phyloP scores from a whole-genome alignment of 2,113 vertebrate species.

The Gymnobelideus leadbeateri region DNA sequence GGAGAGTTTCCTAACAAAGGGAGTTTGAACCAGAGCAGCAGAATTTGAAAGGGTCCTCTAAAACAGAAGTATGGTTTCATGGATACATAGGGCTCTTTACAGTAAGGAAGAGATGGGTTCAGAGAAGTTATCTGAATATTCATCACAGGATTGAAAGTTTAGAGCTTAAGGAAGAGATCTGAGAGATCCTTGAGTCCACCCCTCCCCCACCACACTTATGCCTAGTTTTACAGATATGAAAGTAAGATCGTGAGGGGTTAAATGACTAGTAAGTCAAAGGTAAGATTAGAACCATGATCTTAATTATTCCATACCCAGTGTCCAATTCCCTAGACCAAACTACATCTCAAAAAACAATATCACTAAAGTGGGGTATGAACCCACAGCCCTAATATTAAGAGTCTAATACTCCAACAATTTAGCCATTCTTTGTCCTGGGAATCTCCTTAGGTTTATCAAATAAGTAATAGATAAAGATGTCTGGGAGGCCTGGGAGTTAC shows the following conservation, averaged over 20 bases:
- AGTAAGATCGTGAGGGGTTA: not conserved
- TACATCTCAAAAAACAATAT: not conserved
- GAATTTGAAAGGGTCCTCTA: conserved; percentile 4
- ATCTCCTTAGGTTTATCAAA: not conserved
- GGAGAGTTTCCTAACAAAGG: not conserved
- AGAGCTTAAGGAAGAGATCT: not conserved
- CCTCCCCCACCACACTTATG: not conserved
- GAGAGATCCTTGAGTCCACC: not conserved
- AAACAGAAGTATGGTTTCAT: not conserved
- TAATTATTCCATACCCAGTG: not conserved
- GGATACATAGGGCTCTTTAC: not conserved
- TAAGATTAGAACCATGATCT: not conserved
- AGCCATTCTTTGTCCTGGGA: not conserved
- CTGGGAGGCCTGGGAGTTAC: not conserved
- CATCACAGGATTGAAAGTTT: not conserved
- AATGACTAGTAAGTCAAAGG: not conserved
- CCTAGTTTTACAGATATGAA: not conserved
- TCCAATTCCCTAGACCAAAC: not conserved
- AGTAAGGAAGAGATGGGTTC: not conserved
- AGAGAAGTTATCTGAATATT: not conserved
- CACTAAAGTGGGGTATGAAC: not conserved
- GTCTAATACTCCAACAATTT: not conserved
- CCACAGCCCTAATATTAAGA: not conserved
- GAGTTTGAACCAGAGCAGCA: not conserved
- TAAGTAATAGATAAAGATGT: not conserved